These are phyloP conservation scores for Argyrosomus regius DNA, from an alignment of 2,797 vertebrate genomes.

Conservation along the genomic window DNA sequence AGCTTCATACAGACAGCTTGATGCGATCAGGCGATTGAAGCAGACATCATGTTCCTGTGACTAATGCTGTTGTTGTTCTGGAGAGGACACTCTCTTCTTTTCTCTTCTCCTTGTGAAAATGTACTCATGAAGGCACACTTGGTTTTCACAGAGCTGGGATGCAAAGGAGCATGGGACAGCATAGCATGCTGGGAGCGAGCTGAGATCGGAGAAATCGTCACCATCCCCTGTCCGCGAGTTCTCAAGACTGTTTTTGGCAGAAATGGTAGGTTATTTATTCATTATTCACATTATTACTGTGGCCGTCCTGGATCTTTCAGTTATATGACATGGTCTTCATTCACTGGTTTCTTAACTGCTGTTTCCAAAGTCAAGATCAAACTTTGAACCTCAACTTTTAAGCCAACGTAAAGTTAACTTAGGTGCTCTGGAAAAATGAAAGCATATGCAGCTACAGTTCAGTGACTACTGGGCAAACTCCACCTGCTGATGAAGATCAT, in stretches of 20 bases:
- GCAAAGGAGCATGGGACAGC: constrained; percentile 91
- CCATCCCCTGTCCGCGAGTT: constrained; percentile 88
- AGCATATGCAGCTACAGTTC: too few relatives aligned
- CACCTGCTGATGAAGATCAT: too few relatives aligned
- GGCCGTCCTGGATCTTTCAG: too few relatives aligned
- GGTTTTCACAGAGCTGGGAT: constrained; percentile 76
- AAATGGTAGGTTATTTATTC: constrained; percentile 79
- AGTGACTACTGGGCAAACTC: too few relatives aligned
- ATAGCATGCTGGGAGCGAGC: constrained; percentile 91
- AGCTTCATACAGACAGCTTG: too few relatives aligned
- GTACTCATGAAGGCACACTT: rapidly evolving
- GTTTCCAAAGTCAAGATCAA: too few relatives aligned
- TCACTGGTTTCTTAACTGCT: too few relatives aligned
- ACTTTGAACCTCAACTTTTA: too few relatives aligned
- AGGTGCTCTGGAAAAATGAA: too few relatives aligned
- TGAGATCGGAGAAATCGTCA: constrained; percentile 87
- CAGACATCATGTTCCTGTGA: background rate
- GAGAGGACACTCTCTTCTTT: background rate
- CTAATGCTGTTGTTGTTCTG: background rate
- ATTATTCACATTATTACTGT: background rate
- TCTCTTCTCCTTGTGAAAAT: background rate
- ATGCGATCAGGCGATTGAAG: too few relatives aligned
- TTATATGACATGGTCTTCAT: too few relatives aligned
- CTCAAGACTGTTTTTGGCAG: constrained; percentile 86
- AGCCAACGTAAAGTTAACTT: too few relatives aligned